Evolutionary conservation across 2,113 vertebrate species (phyloP).

Genomic region (Tupaia chinensis): DNA sequence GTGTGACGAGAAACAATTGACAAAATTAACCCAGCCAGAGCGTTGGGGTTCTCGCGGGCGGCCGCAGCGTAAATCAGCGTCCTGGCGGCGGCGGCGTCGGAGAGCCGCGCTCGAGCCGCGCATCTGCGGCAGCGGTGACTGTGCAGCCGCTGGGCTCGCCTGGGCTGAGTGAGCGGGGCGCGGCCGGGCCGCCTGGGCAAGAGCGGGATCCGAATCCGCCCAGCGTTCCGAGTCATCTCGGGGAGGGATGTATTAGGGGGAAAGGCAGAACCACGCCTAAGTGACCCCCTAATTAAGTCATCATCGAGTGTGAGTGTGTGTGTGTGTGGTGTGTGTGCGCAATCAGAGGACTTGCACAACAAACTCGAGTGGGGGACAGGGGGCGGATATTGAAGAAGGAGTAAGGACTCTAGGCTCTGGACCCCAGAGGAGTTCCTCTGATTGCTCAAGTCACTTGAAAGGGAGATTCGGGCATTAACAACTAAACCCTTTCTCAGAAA

Average conservation of each 20-base stretch:
- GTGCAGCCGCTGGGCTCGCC: neutral
- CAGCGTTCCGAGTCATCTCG: neutral
- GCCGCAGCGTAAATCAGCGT: slow-evolving; percentile 59
- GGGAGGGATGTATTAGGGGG: neutral
- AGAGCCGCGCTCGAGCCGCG: neutral
- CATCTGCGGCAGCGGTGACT: neutral
- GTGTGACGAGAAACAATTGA: slow-evolving; percentile 71
- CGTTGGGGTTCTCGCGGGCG: neutral
- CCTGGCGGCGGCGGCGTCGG: neutral
- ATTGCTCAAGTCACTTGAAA: slow-evolving; percentile 56
- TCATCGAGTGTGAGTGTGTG: neutral
- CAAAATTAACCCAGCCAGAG: slow-evolving; percentile 76
- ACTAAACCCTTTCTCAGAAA: neutral
- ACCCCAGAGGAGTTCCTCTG: neutral
- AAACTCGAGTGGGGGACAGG: neutral
- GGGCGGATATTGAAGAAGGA: neutral
- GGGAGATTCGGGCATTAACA: neutral
- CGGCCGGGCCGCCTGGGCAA: no score
- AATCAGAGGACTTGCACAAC: neutral
- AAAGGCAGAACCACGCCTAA: neutral
- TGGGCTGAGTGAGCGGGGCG: neutral
- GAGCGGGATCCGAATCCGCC: fast-evolving
- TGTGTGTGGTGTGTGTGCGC: neutral
- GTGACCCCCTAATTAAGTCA: neutral
- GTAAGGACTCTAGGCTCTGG: neutral